Base-by-base conservation (phyloP, 2,797 vertebrate species). In the Acanthurus tractus region DNA sequence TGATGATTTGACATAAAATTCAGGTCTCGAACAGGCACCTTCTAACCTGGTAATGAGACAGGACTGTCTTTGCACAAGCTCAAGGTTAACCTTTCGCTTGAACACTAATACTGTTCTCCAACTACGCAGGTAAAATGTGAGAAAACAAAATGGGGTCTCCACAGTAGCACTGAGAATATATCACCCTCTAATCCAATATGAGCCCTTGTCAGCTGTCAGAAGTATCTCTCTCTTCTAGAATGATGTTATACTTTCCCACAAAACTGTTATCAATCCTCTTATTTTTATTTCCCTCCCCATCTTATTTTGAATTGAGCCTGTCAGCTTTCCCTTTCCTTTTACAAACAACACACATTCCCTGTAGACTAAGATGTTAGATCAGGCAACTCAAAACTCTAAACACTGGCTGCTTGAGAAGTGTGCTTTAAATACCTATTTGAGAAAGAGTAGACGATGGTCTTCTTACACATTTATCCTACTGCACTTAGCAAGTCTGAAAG, bases 401-500 rank as follows among this genome's bases (percentile, higher is more conserved):
- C 67, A 62, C 57, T 8, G 63, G 29, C 76, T 89, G 80, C 74
- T 73, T 23, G 34, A 84, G 73, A 86, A 77, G 83, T 79, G 64
- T 70, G 64, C 87, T 93, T 93, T 92, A 90, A 92, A 92, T 89
- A 86, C 86, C 79, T 58, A 85, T 85, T 82, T 85, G 49, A 70
- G 83, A 69, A 81, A 81, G 83, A 88, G 84, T 61, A 74, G 82
- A 87, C 65, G 23, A 85, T 63, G 18, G 74, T 72, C 79, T 71
- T 79, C 74, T 74, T 83, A 71, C 81, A 81, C 89, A 89, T 93
- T 94, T 88, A 94, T 94, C 91, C 87, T 77, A 29, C 78, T 88
- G 89, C 94, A 93, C 93, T 95, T 94, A 93, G 83, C 84, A 81
- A 87, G 91, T 86, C 92, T 87, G 86, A 91, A 91, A 91, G 90